phyloP scores from a whole-genome alignment of 2,888 invertebrate species.

The Itoplectis maculator region DNA sequence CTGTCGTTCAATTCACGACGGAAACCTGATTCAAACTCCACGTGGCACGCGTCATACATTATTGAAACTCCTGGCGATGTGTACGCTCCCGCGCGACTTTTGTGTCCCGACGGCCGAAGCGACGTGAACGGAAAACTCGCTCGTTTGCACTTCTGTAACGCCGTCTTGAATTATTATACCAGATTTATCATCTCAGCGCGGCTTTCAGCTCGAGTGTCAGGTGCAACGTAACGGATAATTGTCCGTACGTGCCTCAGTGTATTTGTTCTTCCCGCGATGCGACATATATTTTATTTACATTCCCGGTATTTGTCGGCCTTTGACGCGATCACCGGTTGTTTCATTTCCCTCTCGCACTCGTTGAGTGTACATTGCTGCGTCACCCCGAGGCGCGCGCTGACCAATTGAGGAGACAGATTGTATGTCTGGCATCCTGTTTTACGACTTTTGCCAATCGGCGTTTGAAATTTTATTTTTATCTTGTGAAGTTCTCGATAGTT shows the following conservation, averaged over 20 bases:
- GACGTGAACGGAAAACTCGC: neutral
- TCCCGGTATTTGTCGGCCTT: too few species aligned
- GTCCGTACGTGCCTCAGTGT: neutral
- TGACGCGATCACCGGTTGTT: too few species aligned
- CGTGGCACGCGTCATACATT: conserved; percentile 4
- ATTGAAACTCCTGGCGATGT: neutral
- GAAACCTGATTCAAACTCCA: neutral
- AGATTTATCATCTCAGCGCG: neutral
- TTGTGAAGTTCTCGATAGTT: too few species aligned
- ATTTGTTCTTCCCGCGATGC: neutral
- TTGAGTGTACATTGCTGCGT: too few species aligned
- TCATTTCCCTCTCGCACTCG: neutral
- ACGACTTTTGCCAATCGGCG: too few species aligned
- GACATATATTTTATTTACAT: too few species aligned
- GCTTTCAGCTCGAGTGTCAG: neutral
- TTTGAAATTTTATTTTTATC: too few species aligned
- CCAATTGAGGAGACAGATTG: too few species aligned
- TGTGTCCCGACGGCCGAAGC: neutral
- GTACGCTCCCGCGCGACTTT: neutral
- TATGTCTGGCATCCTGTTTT: too few species aligned
- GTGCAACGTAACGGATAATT: neutral
- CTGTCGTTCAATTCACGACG: neutral
- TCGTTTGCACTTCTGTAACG: neutral
- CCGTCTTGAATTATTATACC: neutral
- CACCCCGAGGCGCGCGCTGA: too few species aligned